phyloP scores from a whole-genome alignment of 2,797 vertebrate species.

The Poeciliopsis turneri region DNA sequence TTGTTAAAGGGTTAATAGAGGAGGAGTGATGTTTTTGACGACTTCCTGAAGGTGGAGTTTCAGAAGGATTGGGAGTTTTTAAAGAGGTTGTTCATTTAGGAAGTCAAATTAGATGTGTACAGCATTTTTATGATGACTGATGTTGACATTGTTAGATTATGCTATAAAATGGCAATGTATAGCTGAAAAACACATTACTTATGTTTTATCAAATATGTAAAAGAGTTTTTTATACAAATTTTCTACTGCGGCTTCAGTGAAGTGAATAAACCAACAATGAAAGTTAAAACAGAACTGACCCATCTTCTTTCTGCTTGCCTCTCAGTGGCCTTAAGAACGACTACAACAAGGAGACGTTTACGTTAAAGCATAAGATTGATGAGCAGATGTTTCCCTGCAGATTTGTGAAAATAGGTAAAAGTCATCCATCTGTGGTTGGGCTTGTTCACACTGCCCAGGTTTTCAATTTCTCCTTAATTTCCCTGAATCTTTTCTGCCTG shows the following conservation, averaged over 20 bases:
- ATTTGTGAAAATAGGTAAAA: conserved; percentile 99
- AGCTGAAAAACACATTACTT: no score
- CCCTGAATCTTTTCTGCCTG: neutral
- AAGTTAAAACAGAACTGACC: neutral
- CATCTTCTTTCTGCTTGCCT: conserved; percentile 1
- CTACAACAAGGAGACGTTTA: conserved; percentile 99
- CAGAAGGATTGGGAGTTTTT: no score
- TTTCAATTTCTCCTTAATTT: neutral
- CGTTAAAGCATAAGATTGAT: conserved; percentile 99
- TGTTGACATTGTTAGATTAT: no score
- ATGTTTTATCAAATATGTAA: neutral
- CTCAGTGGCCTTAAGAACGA: conserved; percentile 99
- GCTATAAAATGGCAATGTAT: no score
- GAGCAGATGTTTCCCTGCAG: conserved; percentile 99
- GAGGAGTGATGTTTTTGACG: no score
- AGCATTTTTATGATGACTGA: no score
- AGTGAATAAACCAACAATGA: neutral
- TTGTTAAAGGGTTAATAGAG: no score
- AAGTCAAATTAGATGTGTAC: no score
- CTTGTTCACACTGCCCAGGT: neutral
- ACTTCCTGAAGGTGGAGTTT: no score
- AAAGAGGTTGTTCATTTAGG: no score
- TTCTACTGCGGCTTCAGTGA: neutral
- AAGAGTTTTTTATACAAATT: neutral
- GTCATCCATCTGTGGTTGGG: neutral